Conservation (phyloP, 2,888 invertebrate genomes). For the Globia sparganii region DNA sequence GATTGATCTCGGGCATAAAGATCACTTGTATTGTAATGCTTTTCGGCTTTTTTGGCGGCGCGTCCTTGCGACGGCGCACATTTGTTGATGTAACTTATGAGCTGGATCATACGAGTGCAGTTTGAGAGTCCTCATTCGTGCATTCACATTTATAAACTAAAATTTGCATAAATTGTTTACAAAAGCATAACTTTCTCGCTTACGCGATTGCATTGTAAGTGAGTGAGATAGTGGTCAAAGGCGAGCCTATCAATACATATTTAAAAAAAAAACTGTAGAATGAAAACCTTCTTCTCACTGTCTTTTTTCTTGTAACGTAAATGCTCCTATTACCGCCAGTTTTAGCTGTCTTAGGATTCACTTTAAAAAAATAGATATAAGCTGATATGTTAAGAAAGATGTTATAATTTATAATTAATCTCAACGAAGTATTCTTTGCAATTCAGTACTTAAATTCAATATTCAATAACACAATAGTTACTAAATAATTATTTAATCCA, state of each 20-base stretch:
- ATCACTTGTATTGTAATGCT: conserved; percentile 81
- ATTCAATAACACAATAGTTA: too few species aligned
- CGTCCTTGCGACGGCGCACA: conserved; percentile 73
- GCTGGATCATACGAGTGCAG: conserved; percentile 24
- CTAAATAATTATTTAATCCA: too few species aligned
- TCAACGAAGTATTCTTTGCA: too few species aligned
- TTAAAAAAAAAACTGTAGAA: neutral
- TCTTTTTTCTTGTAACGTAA: neutral
- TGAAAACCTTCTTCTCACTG: neutral
- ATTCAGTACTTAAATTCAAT: too few species aligned
- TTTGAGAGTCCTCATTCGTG: conserved; percentile 7
- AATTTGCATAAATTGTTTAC: neutral
- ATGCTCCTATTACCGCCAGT: too few species aligned
- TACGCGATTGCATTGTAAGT: neutral
- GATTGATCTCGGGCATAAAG: conserved; percentile 82
- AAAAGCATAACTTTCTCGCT: neutral
- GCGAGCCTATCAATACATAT: too few species aligned
- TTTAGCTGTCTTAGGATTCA: too few species aligned
- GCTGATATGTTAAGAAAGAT: too few species aligned
- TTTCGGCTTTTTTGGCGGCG: conserved; percentile 76
- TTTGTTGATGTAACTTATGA: conserved; percentile 45
- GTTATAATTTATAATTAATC: too few species aligned
- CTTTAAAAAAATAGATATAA: too few species aligned
- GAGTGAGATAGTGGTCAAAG: too few species aligned
- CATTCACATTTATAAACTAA: neutral